Conservation (phyloP, 2,797 vertebrate species). For the Sylvilagus floridanus region DNA sequence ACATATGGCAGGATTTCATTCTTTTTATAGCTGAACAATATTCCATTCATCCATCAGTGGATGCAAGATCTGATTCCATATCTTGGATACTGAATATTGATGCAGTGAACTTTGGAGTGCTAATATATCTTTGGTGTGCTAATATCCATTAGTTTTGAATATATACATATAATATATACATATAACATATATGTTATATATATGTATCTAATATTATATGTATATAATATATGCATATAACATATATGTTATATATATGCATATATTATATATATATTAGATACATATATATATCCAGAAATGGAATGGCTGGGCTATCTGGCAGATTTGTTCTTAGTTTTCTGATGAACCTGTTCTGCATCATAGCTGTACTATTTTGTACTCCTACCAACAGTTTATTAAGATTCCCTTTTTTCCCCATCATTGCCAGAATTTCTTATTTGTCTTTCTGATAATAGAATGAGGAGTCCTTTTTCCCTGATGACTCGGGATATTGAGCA, state of each 20-base stretch:
- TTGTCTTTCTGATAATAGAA: too few species aligned
- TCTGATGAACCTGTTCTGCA: not conserved
- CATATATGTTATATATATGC: too few species aligned
- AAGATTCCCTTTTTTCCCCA: too few species aligned
- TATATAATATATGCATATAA: not conserved
- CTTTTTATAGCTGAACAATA: not conserved
- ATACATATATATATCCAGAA: not conserved
- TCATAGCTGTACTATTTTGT: too few species aligned
- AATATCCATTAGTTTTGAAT: not conserved
- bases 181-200: too few species aligned
- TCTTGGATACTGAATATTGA: not conserved
- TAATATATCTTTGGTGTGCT: not conserved
- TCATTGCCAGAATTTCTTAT: too few species aligned
- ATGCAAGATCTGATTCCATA: not conserved
- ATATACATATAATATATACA: too few species aligned
- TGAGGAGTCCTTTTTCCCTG: too few species aligned
- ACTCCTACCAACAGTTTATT: too few species aligned
- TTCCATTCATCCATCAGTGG: not conserved
- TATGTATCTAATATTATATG: too few species aligned
- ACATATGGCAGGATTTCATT: not conserved
- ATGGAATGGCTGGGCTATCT: not conserved
- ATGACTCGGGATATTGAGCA: too few species aligned
- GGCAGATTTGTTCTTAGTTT: not conserved
- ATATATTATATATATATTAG: too few species aligned
- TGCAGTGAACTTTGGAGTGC: not conserved